Percentiles rank a stretch among this genome's conserved stretches.
Conservation (phyloP, 2,113 vertebrate genomes). For the Callopanchax toddi region DNA sequence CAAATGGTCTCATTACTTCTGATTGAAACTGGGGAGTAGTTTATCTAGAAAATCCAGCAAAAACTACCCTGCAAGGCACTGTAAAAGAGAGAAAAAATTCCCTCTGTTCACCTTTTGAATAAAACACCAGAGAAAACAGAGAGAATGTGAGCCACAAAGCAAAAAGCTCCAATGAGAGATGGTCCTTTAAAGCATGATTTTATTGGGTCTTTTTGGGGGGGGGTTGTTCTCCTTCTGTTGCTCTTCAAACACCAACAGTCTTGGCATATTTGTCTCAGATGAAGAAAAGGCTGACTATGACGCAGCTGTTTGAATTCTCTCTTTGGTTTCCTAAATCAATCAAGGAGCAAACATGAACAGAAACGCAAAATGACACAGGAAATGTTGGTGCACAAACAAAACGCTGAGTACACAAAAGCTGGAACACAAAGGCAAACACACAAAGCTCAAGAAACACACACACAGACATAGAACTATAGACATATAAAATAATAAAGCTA, state of each 20-base stretch:
- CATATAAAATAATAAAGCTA: background rate
- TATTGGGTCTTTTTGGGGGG: background rate
- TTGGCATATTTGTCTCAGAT: slow-evolving; percentile 7
- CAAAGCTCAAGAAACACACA: slow-evolving; percentile 31
- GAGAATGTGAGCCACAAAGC: background rate
- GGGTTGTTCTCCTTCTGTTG: background rate
- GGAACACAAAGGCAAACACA: slow-evolving; percentile 29
- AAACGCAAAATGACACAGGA: background rate
- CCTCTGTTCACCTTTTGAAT: slow-evolving; percentile 3
- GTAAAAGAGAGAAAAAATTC: slow-evolving; percentile 9
- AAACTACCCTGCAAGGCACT: slow-evolving; percentile 17
- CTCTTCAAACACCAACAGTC: slow-evolving; percentile 17
- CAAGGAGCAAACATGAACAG: slow-evolving; percentile 26
- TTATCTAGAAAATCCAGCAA: slow-evolving; percentile 44
- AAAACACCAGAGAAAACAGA: slow-evolving; percentile 3
- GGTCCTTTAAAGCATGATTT: background rate
- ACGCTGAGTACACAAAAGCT: slow-evolving; percentile 16
- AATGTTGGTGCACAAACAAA: slow-evolving; percentile 18
- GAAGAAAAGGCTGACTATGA: background rate
- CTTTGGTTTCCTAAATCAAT: slow-evolving; percentile 53
- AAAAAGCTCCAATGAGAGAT: slow-evolving; percentile 1
- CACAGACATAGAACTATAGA: slow-evolving; percentile 2
- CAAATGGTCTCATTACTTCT: slow-evolving; percentile 72
- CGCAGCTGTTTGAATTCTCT: slow-evolving; percentile 23
- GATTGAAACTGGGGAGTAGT: slow-evolving; percentile 49